phyloP scores from a whole-genome alignment of 2,113 vertebrate genomes.

The Odontophorus gujanensis region DNA sequence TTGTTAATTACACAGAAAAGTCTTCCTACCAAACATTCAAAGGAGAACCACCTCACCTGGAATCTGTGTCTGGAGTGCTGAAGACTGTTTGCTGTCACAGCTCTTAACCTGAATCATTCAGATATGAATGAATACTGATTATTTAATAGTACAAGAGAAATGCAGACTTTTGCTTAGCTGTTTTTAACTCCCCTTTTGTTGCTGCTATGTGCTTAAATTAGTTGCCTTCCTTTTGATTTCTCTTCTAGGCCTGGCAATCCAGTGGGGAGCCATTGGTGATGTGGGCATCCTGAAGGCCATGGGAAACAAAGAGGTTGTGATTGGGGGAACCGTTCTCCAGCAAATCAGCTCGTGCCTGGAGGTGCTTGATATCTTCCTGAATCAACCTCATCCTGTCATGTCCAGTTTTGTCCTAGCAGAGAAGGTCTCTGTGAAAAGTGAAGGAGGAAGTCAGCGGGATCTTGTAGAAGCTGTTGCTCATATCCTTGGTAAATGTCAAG shows the following conservation, averaged over 20 bases:
- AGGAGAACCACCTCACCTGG: neutral
- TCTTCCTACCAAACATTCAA: neutral
- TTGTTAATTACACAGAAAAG: neutral
- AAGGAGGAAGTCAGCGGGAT: constrained; percentile 76
- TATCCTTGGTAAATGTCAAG: constrained; percentile 87
- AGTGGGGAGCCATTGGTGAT: constrained; percentile 96
- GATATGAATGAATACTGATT: neutral
- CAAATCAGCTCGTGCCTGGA: constrained; percentile 92
- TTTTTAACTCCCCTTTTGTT: neutral
- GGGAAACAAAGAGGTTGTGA: constrained; percentile 83
- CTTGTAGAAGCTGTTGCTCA: constrained; percentile 89
- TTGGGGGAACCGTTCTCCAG: constrained; percentile 91
- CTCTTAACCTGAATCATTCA: neutral
- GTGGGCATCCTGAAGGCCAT: constrained; percentile 90
- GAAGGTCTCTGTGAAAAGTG: constrained; percentile 69
- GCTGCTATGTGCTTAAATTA: neutral
- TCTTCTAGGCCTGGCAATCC: constrained; percentile 85
- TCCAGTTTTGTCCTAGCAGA: constrained; percentile 96
- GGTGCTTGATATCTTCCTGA: constrained; percentile 91
- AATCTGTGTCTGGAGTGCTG: neutral
- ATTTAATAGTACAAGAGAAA: neutral
- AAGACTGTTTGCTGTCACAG: neutral
- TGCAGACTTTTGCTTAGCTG: neutral
- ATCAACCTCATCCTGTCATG: constrained; percentile 85
- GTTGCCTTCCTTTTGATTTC: neutral